These are phyloP conservation scores for Orgyia antiqua DNA, from an alignment of 2,888 invertebrate species.

Conservation along the genomic window DNA sequence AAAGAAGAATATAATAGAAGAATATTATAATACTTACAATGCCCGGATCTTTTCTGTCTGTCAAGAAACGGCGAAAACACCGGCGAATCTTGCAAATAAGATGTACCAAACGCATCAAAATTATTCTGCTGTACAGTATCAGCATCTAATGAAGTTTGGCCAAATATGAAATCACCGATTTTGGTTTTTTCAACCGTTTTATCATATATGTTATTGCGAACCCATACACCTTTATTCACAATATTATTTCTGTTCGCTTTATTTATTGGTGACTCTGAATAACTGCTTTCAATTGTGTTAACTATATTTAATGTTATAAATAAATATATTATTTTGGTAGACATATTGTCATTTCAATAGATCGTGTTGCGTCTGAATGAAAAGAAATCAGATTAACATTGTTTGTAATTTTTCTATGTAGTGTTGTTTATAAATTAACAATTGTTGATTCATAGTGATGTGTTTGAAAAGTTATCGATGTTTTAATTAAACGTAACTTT, in stretches of 20 bases:
- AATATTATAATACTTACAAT: constrained; percentile 36
- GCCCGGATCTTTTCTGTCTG: constrained; percentile 42
- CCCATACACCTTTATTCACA: constrained; percentile 57
- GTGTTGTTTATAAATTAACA: constrained; percentile 33
- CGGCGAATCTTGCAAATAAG: constrained; percentile 30
- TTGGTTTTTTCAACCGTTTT: constrained; percentile 25
- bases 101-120: constrained; percentile 38
- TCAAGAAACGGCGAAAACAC: constrained; percentile 38
- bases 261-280: too few species aligned
- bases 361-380: constrained; percentile 18
- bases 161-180: constrained; percentile 45
- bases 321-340: constrained; percentile 21
- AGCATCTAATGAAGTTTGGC: constrained; percentile 44
- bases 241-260: constrained; percentile 51
- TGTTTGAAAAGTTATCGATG: constrained; percentile 8
- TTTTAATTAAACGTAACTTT: too few species aligned
- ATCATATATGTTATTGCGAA: constrained; percentile 25
- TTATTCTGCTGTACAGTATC: constrained; percentile 43
- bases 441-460: constrained; percentile 15
- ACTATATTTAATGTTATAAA: too few species aligned
- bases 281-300: too few species aligned
- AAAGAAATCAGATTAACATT: constrained; percentile 38
- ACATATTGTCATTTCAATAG: constrained; percentile 41
- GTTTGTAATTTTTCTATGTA: constrained; percentile 21
- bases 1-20: not conserved